Conservation (phyloP, 1,140 invertebrate species). For the Platyscapa corneri region DNA sequence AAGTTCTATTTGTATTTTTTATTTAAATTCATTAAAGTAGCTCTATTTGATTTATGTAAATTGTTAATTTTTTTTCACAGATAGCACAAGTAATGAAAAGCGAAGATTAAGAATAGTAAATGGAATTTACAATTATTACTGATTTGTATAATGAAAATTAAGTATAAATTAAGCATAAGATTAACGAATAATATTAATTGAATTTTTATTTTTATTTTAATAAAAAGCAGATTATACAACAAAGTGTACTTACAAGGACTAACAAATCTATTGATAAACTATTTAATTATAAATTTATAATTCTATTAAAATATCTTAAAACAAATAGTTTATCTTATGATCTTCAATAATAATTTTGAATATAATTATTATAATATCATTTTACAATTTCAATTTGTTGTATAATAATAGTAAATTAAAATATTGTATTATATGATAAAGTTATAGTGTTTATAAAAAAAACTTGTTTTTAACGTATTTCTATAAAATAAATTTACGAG, state of each 20-base stretch:
- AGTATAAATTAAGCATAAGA: background rate
- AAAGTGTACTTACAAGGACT: background rate
- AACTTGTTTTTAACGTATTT: constrained; percentile 44
- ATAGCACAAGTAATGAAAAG: constrained; percentile 24
- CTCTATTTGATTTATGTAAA: background rate
- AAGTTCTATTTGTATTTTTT: too few species aligned
- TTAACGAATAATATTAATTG: background rate
- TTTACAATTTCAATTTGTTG: constrained; percentile 17
- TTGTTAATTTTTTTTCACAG: constrained; percentile 1
- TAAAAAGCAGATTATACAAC: background rate
- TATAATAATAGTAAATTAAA: constrained; percentile 34
- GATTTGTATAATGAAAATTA: constrained; percentile 17
- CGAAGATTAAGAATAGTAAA: constrained; percentile 20
- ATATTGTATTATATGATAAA: constrained; percentile 32
- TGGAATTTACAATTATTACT: constrained; percentile 14
- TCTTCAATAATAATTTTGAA: constrained; percentile 23
- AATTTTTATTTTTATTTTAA: constrained; percentile 13
- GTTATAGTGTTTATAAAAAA: constrained; percentile 23
- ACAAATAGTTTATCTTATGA: constrained; percentile 26
- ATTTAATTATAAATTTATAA: background rate
- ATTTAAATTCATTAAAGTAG: too few species aligned
- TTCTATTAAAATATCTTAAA: background rate
- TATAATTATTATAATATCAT: constrained; percentile 20
- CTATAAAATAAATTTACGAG: constrained; percentile 39
- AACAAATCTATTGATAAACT: background rate